Conservation (phyloP, 2,113 vertebrate species). For the Uropsilus gracilis region DNA sequence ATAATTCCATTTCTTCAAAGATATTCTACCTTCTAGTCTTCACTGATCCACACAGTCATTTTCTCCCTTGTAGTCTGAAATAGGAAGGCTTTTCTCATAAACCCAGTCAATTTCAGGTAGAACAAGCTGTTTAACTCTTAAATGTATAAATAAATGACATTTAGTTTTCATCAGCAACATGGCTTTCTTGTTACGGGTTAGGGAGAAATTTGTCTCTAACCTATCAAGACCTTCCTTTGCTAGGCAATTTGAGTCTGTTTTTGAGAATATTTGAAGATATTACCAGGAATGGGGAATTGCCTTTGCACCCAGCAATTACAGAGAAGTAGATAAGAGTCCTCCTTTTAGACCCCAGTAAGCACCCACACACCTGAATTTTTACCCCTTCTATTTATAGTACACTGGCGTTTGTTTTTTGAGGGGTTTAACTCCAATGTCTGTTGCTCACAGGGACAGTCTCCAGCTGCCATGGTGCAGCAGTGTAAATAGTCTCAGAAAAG, state of each 20-base stretch:
- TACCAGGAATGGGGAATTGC: background rate
- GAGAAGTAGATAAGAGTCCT: background rate
- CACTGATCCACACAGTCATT: background rate
- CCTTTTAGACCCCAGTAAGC: background rate
- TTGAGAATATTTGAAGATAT: background rate
- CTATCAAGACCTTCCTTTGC: background rate
- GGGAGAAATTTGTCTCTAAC: background rate
- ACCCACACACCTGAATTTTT: background rate
- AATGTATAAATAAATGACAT: background rate
- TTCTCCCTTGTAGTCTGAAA: background rate
- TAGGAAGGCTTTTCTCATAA: background rate
- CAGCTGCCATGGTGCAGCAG: background rate
- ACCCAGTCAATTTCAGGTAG: background rate
- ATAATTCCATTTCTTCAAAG: background rate
- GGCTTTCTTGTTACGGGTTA: background rate
- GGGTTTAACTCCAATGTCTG: constrained; percentile 2
- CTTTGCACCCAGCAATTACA: background rate
- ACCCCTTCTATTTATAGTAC: background rate
- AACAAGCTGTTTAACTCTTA: background rate
- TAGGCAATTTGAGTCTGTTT: background rate
- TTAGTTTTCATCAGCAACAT: constrained; percentile 7
- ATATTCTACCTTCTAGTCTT: constrained; percentile 4
- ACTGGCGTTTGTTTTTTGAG: background rate
- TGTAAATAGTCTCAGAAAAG: background rate
- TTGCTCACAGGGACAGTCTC: background rate